Base-by-base conservation (phyloP, 1,140 invertebrate species). In the Rhynchophorus ferrugineus region DNA sequence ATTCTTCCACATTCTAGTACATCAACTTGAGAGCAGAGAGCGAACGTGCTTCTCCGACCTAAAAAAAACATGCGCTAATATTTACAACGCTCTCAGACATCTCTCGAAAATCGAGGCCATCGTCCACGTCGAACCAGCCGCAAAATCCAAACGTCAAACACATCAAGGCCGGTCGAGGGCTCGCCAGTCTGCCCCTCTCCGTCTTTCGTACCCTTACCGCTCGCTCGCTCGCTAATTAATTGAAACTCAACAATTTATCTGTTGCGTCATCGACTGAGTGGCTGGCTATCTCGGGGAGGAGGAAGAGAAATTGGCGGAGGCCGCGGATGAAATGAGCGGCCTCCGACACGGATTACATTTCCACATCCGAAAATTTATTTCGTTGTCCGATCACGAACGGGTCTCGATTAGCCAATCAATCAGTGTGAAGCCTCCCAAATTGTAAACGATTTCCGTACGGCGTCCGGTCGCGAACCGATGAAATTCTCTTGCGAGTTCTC, bases 321-420 rank as follows among this genome's bases (percentile, higher is more conserved):
- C 5, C 24, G 11, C 5, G 5, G 5, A 29, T 11, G 11, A 29
- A 11, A 29, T 11, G 24, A 29, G 24, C 11, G 24, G 24, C 5
- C 11, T 5, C 24, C 24, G 24, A 11, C 24, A 29, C 24, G 24
- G n/a, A 29, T n/a, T n/a, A n/a, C n/a, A 38, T 17, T 13, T 38
- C 17, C 37, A n/a, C 17, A 2, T 17, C 16, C 37, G 3, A 13
- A 7, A 38, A 17, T 2, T 38, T 38, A n/a, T 38, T 11, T 38
- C 13, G 17, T 38, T n/a, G 37, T 38, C 16, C 37, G 14, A 2
- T 20, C 16, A 43, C 19, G 19, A 21, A 20, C 11, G n/a, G 22
- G 3, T n/a, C 18, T 21, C 17, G n/a, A 13, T 44, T 44, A 29
- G 43, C 43, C 17, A 44, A 44, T 44, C 43, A 44, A 44, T 44